phyloP scores from a whole-genome alignment of 2,113 vertebrate genomes.

The Nesoenas mayeri region DNA sequence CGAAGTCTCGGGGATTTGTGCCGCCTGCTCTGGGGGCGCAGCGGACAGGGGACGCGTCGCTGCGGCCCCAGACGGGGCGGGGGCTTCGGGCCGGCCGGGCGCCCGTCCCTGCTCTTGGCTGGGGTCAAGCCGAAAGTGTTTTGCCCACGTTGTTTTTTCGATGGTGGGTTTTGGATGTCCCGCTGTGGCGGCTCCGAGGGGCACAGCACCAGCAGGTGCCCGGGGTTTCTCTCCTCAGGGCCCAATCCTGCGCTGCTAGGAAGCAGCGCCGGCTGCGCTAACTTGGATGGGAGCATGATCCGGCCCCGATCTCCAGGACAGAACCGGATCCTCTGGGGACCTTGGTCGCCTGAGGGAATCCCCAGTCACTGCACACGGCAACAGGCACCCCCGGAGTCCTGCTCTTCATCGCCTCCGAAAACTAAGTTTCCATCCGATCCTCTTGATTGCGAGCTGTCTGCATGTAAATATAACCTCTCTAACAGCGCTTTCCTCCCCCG shows the following conservation, averaged over 20 bases:
- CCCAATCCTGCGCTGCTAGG: not conserved
- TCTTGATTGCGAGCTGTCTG: not conserved
- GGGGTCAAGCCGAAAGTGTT: accelerated
- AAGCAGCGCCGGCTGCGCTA: not conserved
- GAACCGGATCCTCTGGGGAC: not conserved
- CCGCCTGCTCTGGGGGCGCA: not conserved
- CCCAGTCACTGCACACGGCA: not conserved
- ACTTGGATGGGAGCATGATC: not conserved
- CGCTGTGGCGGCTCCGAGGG: not conserved
- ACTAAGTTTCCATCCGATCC: not conserved
- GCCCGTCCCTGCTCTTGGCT: not conserved
- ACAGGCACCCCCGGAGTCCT: too few species aligned
- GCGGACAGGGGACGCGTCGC: not conserved
- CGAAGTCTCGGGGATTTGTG: not conserved
- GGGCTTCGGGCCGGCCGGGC: not conserved
- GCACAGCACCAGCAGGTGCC: slow-evolving; percentile 18
- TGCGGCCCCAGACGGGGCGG: too few species aligned
- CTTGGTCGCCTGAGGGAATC: not conserved
- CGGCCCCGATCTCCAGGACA: not conserved
- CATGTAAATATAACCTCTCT: not conserved
- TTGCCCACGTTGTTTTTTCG: not conserved
- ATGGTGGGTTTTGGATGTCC: not conserved
- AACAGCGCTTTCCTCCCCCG: not conserved
- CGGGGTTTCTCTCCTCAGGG: not conserved
- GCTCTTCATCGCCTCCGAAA: not conserved